Conservation (phyloP, 64 coral and sea anemone species). For the Cladopsammia gracilis region DNA sequence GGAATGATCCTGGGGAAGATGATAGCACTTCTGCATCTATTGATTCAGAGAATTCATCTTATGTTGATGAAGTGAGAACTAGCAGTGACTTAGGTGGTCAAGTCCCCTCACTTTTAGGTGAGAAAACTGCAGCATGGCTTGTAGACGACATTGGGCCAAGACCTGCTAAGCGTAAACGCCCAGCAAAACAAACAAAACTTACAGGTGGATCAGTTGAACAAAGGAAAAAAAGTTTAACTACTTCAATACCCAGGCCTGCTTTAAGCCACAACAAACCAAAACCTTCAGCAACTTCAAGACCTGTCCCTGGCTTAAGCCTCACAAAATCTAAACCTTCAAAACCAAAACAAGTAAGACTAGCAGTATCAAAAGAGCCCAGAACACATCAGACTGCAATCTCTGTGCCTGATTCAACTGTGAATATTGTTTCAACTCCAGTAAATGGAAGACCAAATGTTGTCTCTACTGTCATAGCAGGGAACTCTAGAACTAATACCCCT, state of each 20-base stretch:
- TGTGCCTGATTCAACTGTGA: not conserved
- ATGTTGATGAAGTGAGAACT: conserved; percentile 22
- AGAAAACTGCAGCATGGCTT: conserved; percentile 82
- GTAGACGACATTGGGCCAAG: conserved; percentile 81
- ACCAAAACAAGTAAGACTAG: conserved; percentile 13
- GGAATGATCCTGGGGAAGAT: conserved; percentile 18
- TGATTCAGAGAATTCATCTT: conserved; percentile 45
- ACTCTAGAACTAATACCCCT: not conserved
- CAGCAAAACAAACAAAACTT: conserved; percentile 63
- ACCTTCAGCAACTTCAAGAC: not conserved
- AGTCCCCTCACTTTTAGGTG: conserved; percentile 55
- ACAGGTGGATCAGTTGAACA: not conserved
- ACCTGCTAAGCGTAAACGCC: conserved; percentile 78
- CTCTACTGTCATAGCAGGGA: not conserved
- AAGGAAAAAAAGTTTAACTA: not conserved
- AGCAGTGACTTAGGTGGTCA: not conserved
- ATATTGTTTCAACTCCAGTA: not conserved
- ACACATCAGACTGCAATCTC: not conserved
- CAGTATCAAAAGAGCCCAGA: conserved; percentile 16
- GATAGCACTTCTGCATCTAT: conserved; percentile 68
- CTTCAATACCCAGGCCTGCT: no score
- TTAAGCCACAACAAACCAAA: no score
- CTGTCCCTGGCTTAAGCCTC: not conserved
- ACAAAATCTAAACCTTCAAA: not conserved
- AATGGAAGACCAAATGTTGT: not conserved